Percentiles rank a stretch among this genome's conserved stretches.
Evolutionary conservation across 2,113 vertebrate genomes (phyloP).

Genomic region (Carlito syrichta): DNA sequence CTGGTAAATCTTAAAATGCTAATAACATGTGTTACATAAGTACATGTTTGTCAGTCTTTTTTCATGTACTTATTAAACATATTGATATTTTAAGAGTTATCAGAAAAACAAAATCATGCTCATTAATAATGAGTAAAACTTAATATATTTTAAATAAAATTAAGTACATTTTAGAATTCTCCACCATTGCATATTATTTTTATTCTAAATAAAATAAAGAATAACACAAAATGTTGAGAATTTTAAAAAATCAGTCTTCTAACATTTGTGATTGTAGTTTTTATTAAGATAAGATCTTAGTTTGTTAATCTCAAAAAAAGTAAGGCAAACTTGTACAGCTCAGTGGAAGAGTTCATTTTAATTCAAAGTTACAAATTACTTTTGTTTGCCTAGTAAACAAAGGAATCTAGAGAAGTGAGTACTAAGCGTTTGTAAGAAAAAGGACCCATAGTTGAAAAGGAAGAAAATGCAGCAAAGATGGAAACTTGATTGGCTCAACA

Average conservation of each 20-base stretch:
- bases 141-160: conserved; percentile 10
- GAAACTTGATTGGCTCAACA: not conserved
- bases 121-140: not conserved
- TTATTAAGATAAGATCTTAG: not conserved
- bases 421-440: not conserved
- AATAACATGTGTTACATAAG: not conserved
- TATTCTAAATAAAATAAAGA: not conserved
- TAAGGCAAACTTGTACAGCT: not conserved
- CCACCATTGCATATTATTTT: not conserved
- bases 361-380: not conserved
- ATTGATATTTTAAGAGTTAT: not conserved
- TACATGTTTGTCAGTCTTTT: not conserved
- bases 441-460: not conserved
- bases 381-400: not conserved
- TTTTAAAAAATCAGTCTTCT: not conserved
- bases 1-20: not conserved
- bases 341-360: not conserved
- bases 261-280: not conserved
- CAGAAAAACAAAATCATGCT: not conserved
- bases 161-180: not conserved
- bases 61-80: not conserved
- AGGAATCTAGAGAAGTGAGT: not conserved
- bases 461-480: not conserved
- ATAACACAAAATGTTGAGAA: not conserved
- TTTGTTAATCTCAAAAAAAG: not conserved